These are phyloP conservation scores for Mesochorus sp. DNA, from an alignment of 2,888 invertebrate genomes.

Conservation along the genomic window DNA sequence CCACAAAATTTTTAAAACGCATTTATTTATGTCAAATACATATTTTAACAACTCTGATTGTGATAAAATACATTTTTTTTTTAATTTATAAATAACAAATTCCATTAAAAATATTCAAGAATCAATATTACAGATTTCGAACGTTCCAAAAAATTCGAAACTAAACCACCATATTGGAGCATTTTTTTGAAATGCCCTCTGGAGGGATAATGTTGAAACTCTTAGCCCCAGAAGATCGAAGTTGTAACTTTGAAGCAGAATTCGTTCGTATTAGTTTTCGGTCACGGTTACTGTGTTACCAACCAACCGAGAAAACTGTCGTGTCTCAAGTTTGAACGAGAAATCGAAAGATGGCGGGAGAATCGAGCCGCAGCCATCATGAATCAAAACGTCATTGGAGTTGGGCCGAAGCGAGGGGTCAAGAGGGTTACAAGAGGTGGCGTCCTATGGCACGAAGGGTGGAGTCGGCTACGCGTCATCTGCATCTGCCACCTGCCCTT, in stretches of 20 bases:
- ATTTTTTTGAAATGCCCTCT: conserved; percentile 38
- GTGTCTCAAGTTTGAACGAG: neutral
- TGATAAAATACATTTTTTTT: neutral
- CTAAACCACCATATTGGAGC: no score
- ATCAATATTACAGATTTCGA: no score
- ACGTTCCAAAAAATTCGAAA: no score
- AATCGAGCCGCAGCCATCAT: conserved; percentile 75
- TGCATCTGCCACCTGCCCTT: conserved; percentile 66
- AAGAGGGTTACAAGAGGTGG: conserved; percentile 71
- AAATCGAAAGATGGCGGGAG: conserved; percentile 66
- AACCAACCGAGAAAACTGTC: neutral
- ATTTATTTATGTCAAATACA: neutral
- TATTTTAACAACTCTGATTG: neutral
- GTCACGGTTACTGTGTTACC: conserved; percentile 4
- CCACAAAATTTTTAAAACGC: no score
- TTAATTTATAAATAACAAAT: no score
- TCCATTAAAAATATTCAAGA: no score
- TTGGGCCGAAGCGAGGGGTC: conserved; percentile 65
- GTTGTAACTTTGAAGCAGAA: neutral
- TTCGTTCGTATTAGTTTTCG: conserved; percentile 21
- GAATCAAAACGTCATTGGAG: conserved; percentile 70
- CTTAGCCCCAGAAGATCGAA: neutral
- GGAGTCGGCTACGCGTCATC: conserved; percentile 70
- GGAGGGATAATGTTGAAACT: conserved; percentile 1
- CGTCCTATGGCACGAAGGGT: conserved; percentile 72